Base-by-base conservation (phyloP, 2,888 invertebrate genomes). In the Cosmia trapezina region DNA sequence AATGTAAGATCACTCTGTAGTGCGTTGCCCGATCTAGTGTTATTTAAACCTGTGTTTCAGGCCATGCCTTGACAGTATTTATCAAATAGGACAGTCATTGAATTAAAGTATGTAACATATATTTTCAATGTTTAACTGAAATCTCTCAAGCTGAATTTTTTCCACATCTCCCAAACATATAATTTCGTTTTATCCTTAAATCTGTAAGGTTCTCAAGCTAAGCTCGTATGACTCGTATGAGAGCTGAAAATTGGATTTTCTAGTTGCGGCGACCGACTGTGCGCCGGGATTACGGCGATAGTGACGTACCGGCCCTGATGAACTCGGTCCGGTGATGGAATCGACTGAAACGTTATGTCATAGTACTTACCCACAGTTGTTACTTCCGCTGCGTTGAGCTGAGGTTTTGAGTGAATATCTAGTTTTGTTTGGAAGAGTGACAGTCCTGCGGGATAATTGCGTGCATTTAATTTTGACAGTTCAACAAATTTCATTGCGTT, bases 201-300 rank as follows among this genome's bases (percentile, higher is more conserved):
- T 49, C 66, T 53, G 47, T 12, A 57, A 61, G 45, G 72, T 53
- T 77, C 33, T 41, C 45, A 61, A 57, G 22, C 62, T 57, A 54
- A 65, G 65, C 70, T 65, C 45, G 5, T 56, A 70, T 33, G 56
- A 47, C 70, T 65, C 45, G 5, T 56, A 70, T 33, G 56, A 47
- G 67, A 66, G 19, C 60, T 61, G 76, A 78, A 86, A 86, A 86
- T 86, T 84, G 68, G 60, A 86, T 86, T 84, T 83, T 61, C 73
- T 77, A 70, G 74, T 76, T 73, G 75, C 66, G 65, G 66, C 45
- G 17, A 37, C 61, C 33, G 49, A 45, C 62, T 63, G 57, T 57
- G 67, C 37, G 54, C 37, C 28, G 57, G 67, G 67, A 65, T 70
- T 70, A 70, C 62, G 54, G 43, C 28, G 53, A 76, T 70, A 67